Evolutionary conservation across 2,113 vertebrate species (phyloP), one percentile per base, ranked within the genome.

Genomic region (Triplophysa rosa): DNA sequence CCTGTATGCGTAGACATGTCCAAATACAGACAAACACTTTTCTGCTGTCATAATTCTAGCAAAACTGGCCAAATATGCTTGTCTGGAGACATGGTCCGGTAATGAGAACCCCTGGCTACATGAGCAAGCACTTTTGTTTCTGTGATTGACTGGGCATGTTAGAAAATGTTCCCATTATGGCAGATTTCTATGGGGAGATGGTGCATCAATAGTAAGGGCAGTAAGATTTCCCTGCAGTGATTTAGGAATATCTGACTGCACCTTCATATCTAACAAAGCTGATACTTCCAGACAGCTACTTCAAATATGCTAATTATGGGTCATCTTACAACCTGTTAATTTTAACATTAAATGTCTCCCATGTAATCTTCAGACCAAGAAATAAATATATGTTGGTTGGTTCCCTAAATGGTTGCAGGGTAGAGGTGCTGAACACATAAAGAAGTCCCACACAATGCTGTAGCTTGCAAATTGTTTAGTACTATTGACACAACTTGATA

Each of bases 111-210:
- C 45, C 40, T 59, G 52, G 66, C 49, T 80, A 82, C 58, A 76
- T 73, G 85, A 82, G 23, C 61, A 4, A 58, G 62, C 67, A 47
- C 79, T 67, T 62, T 69, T 80, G 76, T 63, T 82, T 76, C 71
- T 26, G 52, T 72, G 63, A 54, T 81, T 42, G 64, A 33, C 69
- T 78, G 74, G 77, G 8, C 49, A 67, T 79, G 65, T 61, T 76
- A 59, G 21, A 52, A 45, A 63, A 79, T 72, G 49, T 61, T 68
- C 68, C 67, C 56, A 67, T 66, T 49, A 52, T 71, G 77, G 72
- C 45, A 70, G 13, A 49, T 75, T 66, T 70, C 74, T 71, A 24
- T 52, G 40, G 37, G 59, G 65, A 79, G 61, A 61, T 56, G 37
- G 63, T 78, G 49, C 62, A 56, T 33, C 24, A 21, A 73, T 45